Evolutionary conservation across 2,888 invertebrate genomes (phyloP).

Genomic region (Lapara coniferarum): DNA sequence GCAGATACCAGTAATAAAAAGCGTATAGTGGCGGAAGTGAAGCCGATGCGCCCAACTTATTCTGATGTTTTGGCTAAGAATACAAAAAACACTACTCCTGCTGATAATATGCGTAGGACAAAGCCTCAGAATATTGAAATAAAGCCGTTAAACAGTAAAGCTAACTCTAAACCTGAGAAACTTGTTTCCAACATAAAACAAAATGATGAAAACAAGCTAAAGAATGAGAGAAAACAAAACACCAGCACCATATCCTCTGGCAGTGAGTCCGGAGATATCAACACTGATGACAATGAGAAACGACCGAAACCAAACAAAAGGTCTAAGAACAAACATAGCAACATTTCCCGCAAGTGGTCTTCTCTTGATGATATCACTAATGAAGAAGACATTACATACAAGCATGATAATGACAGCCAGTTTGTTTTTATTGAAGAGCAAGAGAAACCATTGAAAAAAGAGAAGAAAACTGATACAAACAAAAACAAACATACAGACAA

Average conservation of each 20-base stretch:
- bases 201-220: conserved; percentile 66
- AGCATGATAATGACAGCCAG: conserved; percentile 68
- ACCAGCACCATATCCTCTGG: conserved; percentile 75
- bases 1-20: conserved; percentile 85
- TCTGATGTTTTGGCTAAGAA: conserved; percentile 92
- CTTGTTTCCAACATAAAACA: conserved; percentile 54
- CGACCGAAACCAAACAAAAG: conserved; percentile 67
- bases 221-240: conserved; percentile 68
- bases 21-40: conserved; percentile 92
- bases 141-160: conserved; percentile 66
- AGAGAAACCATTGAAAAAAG: conserved; percentile 71
- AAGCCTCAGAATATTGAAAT: conserved; percentile 71
- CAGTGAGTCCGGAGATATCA: conserved; percentile 78
- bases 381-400: conserved; percentile 64
- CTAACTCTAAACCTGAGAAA: conserved; percentile 70
- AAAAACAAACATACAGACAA: conserved; percentile 62
- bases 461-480: conserved; percentile 59
- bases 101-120: conserved; percentile 76
- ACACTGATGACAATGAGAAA: conserved; percentile 72
- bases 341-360: conserved; percentile 83
- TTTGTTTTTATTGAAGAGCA: conserved; percentile 77
- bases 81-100: conserved; percentile 75
- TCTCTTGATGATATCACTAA: conserved; percentile 82
- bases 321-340: conserved; percentile 73
- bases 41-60: conserved; percentile 93